These are phyloP conservation scores for Forbesichthys papilliferus DNA, from an alignment of 2,113 vertebrate species.

Conservation along the genomic window DNA sequence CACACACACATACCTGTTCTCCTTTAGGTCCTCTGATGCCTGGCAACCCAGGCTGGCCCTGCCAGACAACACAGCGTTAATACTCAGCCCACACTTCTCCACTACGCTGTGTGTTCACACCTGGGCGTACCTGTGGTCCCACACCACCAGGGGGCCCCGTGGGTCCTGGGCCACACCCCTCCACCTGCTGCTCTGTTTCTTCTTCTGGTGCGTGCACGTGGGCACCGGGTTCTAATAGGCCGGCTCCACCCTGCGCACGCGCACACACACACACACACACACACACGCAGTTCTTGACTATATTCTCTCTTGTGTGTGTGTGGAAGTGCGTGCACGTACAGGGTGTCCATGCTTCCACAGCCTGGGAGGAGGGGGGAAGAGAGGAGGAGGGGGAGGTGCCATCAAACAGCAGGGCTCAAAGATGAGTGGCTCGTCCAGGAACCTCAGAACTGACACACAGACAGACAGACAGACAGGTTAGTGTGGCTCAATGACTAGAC, in stretches of 20 bases:
- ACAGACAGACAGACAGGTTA: neutral
- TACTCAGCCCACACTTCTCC: slow-evolving; percentile 16
- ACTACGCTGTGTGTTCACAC: neutral
- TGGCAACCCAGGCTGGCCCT: slow-evolving; percentile 86
- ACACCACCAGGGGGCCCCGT: slow-evolving; percentile 24
- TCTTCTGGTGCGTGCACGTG: no score
- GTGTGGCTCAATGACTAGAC: no score
- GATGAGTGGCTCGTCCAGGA: slow-evolving; percentile 77
- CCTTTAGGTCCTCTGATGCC: slow-evolving; percentile 88
- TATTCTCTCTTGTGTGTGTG: neutral
- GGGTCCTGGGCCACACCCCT: no score
- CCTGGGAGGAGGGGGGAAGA: slow-evolving; percentile 84
- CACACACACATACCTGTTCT: slow-evolving; percentile 71
- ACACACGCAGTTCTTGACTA: neutral
- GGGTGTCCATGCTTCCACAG: slow-evolving; percentile 74
- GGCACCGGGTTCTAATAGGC: neutral
- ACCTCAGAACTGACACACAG: slow-evolving; percentile 74
- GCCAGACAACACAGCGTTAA: slow-evolving; percentile 35
- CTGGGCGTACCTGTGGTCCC: slow-evolving; percentile 27
- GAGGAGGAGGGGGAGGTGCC: slow-evolving; percentile 84
- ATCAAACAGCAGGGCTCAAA: slow-evolving; percentile 78
- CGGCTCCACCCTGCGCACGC: neutral
- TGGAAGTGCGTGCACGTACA: slow-evolving; percentile 59
- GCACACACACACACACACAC: neutral
- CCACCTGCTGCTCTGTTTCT: no score